Percentiles rank a stretch among this genome's conserved stretches.
These are phyloP conservation scores for Varanus salvator DNA, from an alignment of 2,113 vertebrate species.

Conservation along the genomic window DNA sequence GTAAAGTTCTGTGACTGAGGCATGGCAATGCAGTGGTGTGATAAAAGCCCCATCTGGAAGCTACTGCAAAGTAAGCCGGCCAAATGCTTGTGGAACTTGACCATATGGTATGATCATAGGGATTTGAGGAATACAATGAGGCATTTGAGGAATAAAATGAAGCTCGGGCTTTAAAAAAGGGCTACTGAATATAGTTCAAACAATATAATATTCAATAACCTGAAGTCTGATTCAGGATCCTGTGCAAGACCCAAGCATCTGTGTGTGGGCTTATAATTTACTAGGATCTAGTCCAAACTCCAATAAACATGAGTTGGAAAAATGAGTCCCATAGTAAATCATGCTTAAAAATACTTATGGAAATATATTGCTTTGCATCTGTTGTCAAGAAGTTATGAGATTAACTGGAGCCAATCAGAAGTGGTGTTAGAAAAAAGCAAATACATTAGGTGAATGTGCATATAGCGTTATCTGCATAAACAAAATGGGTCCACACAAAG, in stretches of 20 bases:
- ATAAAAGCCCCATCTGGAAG: background rate
- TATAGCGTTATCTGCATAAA: background rate
- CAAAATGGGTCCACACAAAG: too few species aligned
- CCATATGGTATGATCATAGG: slow-evolving; percentile 9
- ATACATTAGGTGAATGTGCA: background rate
- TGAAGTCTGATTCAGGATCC: background rate
- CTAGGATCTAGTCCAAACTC: too few species aligned
- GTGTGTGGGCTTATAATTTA: background rate
- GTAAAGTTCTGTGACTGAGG: too few species aligned
- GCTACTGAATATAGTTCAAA: background rate
- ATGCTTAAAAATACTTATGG: too few species aligned
- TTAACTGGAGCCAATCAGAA: too few species aligned
- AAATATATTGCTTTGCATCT: too few species aligned
- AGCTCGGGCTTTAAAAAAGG: background rate
- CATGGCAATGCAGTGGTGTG: too few species aligned
- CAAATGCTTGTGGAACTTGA: slow-evolving; percentile 39
- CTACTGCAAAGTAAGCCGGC: slow-evolving; percentile 34
- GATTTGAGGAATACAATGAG: background rate
- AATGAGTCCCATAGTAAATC: too few species aligned
- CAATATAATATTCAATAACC: background rate
- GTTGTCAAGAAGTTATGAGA: too few species aligned
- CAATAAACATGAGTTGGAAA: too few species aligned
- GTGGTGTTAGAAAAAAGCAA: background rate
- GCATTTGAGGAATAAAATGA: background rate
- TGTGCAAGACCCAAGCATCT: background rate